Evolutionary conservation across 1,140 invertebrate genomes (phyloP), one percentile per base, ranked within the genome.

Genomic region (Magallana gigas): DNA sequence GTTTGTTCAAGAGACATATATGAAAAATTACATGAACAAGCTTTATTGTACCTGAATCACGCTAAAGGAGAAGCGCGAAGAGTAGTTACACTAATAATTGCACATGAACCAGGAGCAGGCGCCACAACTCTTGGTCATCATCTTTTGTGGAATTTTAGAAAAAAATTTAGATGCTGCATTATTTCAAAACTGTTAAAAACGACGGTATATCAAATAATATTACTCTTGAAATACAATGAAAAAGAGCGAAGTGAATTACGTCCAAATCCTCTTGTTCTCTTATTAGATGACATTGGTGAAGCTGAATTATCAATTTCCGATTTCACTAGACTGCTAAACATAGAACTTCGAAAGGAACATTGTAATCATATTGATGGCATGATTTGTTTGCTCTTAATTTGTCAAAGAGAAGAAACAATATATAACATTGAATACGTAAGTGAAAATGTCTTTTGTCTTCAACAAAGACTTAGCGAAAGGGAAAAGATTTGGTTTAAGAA

Each of bases 21-120:
- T 60, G 8, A 36, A 0, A 23, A 58, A 11, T 48, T 89, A 14
- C 60, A 85, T 23, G 23, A 56, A 0, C 11, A 36, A 18, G n/a
- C 86, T 18, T 7, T 29, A 23, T 57, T 18, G 8, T n/a, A 71
- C 23, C 16, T 88, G 8, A 12, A 57, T 48, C 36, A 18, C 14
- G 36, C 5, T 6, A 83, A 85, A 11, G 23, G 36, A 57, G 71
- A 88, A 23, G 59, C 59, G 48, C 84, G 83, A 48, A 85, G 71
- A 57, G 48, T 89, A 8, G n/a, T 80, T 9, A 87, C 85, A 3
- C 18, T 85, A 8, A 62, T 59, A n/a, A 84, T 89, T 68, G 57
- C 36, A 56, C 85, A 89, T 85, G 85, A 89, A 57, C 85, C 88
- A 16, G 88, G 88, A 16, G 85, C 85, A 57, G 88, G 88, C 6